Evolutionary conservation across 2,888 invertebrate genomes (phyloP), one percentile per base, ranked within the genome.

Genomic region (Bellardia bayeri): DNA sequence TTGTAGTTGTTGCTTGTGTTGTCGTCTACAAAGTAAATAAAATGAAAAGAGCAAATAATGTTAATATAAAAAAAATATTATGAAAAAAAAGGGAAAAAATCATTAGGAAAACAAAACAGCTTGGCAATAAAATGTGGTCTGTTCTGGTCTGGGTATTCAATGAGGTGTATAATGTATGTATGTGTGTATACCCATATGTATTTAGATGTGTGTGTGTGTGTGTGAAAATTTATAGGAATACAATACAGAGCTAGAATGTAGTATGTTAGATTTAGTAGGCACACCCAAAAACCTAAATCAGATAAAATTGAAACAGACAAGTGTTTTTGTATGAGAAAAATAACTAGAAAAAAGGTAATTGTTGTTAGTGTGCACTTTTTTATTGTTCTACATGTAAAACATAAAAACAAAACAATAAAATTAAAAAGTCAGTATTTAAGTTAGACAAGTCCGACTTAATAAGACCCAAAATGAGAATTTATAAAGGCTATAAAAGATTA

Each of bases 1-100:
- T 96, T 93, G 96, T 96, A 89, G 96, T 96, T 30, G 75, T 61
- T 61, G 68, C 33, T 37, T 37, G 37, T 66, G 45, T 23, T 45
- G 66, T 58, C 51, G 84, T 54, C 96, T 97, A 95, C 13, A 95
- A 95, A 92, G 92, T 93, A 82, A 88, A 75, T 33, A 83, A 58
- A 64, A 56, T 16, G 11, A 58, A 58, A 56, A 56, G 56, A 49
- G 58, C 14, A 66, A 37, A 76, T 66, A 68, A 74, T 54, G 11
- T 66, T 58, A 51, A 45, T 58, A 71, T 80, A 49, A 30, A 45
- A 58, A 78, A n/a, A 64, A 40, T 56, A 80, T 45, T 51, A 8
- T 51, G 2, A 11, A 1, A 54, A 68, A 79, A 66, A 69, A 79
- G 30, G 72, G 72, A n/a, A 79, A 42, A 63, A 66, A 45, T 72